Conservation (phyloP, 2,797 vertebrate genomes). For the Gorsachius magnificus region DNA sequence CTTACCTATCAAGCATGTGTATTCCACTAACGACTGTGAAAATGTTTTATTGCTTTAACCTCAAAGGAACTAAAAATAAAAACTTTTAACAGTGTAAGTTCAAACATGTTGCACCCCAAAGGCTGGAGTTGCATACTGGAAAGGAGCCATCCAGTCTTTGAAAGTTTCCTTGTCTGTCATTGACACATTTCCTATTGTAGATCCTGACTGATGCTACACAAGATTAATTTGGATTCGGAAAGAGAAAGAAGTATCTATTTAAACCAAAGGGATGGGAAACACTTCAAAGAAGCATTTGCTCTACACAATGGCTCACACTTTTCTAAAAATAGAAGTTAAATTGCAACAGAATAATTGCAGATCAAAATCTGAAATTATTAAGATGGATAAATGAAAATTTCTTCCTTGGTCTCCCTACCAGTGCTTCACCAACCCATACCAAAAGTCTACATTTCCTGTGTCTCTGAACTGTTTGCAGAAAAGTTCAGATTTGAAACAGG, state of each 20-base stretch:
- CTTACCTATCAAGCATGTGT: neutral
- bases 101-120: neutral
- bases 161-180: neutral
- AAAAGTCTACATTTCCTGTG: neutral
- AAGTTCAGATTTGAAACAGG: neutral
- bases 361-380: neutral
- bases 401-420: neutral
- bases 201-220: fast-evolving
- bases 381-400: neutral
- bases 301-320: fast-evolving
- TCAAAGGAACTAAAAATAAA: neutral
- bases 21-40: neutral
- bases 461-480: neutral
- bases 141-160: neutral
- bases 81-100: neutral
- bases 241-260: neutral
- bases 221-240: neutral
- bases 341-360: neutral
- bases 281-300: neutral
- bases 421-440: neutral
- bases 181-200: neutral
- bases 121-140: neutral
- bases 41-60: neutral
- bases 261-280: neutral
- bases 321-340: neutral